phyloP scores from a whole-genome alignment of 2,888 invertebrate species.

The Apamea sordens region DNA sequence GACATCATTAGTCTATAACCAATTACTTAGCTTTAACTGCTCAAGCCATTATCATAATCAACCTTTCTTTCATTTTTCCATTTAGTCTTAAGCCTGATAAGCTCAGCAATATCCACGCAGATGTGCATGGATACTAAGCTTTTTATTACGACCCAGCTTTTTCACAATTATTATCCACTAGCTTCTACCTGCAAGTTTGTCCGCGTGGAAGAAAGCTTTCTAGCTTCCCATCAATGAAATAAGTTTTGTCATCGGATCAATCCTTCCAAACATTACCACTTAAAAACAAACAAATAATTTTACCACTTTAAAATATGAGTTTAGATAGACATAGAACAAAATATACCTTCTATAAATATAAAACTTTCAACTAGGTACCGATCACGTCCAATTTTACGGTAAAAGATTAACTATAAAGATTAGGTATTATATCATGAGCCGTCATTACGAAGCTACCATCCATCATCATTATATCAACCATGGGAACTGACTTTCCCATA shows the following conservation, averaged over 20 bases:
- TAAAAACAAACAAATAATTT: not conserved
- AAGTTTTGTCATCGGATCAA: not conserved
- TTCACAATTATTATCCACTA: no score
- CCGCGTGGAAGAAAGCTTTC: no score
- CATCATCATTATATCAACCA: constrained; percentile 61
- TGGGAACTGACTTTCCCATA: constrained; percentile 65
- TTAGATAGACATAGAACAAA: not conserved
- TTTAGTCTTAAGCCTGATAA: not conserved
- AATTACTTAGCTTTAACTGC: not conserved
- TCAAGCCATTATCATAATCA: not conserved
- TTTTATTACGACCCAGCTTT: not conserved
- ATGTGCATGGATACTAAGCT: not conserved
- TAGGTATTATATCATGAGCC: constrained; percentile 63
- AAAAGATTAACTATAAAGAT: constrained; percentile 52
- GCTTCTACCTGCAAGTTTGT: not conserved
- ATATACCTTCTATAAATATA: constrained; percentile 12
- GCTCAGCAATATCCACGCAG: not conserved
- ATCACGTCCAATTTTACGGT: constrained; percentile 46
- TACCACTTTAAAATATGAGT: not conserved
- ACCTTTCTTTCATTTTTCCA: not conserved
- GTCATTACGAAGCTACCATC: constrained; percentile 58
- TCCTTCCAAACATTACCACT: no score
- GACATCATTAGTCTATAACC: constrained; percentile 10
- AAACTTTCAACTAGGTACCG: constrained; percentile 35
- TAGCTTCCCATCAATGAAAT: no score